Evolutionary conservation across 2,888 invertebrate genomes (phyloP).

Genomic region (Fragum sueziense): DNA sequence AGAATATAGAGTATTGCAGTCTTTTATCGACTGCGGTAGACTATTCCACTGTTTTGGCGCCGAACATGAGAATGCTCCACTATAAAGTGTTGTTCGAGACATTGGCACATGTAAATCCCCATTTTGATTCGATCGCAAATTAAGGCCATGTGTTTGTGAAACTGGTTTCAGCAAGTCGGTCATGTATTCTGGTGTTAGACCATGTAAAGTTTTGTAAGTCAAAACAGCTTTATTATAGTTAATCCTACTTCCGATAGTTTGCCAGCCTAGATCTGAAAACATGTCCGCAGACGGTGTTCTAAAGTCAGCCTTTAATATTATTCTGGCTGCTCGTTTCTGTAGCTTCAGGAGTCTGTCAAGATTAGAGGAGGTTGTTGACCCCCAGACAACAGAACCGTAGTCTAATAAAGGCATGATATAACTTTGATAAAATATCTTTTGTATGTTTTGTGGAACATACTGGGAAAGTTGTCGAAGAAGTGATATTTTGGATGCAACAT

Average conservation of each 20-base stretch:
- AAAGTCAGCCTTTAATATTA: background rate
- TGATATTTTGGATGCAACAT: background rate
- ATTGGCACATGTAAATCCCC: no score
- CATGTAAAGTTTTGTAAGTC: background rate
- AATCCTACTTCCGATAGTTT: background rate
- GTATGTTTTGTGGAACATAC: background rate
- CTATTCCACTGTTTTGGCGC: no score
- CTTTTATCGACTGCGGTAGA: no score
- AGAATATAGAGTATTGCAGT: no score
- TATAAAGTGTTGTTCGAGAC: no score
- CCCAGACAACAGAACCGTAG: background rate
- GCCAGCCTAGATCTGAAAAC: background rate
- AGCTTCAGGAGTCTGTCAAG: background rate
- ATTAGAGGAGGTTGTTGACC: background rate
- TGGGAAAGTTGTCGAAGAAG: background rate
- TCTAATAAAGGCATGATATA: background rate
- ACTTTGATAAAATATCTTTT: background rate
- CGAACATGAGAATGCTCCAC: no score
- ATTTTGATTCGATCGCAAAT: no score
- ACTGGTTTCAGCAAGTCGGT: no score
- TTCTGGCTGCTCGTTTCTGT: background rate
- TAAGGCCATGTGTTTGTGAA: no score
- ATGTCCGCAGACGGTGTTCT: background rate
- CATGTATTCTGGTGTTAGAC: background rate
- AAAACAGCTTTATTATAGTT: background rate